Percentiles rank a stretch among this genome's conserved stretches.
Evolutionary conservation across 2,113 vertebrate genomes (phyloP).

Genomic region (Propithecus coquereli): DNA sequence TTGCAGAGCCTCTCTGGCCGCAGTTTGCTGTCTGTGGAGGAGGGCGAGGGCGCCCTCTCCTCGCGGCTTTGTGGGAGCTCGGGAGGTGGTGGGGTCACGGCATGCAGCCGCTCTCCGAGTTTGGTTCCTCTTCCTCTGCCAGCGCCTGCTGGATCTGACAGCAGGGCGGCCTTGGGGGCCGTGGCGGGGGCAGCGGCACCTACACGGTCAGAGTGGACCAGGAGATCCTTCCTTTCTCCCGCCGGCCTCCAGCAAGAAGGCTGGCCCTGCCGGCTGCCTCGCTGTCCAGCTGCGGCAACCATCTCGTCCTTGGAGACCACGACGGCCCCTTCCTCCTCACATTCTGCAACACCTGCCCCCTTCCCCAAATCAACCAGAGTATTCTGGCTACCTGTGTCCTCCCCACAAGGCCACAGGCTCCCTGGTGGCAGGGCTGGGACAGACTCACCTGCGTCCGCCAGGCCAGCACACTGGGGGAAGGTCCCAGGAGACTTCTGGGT

Average conservation of each 20-base stretch:
- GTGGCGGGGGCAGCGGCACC: background rate
- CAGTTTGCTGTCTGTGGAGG: background rate
- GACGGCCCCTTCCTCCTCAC: accelerated
- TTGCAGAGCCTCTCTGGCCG: background rate
- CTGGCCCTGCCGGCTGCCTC: background rate
- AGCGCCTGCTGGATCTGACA: accelerated
- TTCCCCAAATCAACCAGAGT: accelerated
- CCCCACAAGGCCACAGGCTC: accelerated
- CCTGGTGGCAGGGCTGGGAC: background rate
- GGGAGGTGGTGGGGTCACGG: background rate
- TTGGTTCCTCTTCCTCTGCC: too few relatives aligned
- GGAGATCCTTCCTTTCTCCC: background rate
- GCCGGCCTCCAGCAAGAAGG: background rate
- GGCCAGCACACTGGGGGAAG: accelerated
- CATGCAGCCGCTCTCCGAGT: background rate
- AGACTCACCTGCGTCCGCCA: background rate
- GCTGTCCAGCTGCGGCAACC: too few relatives aligned
- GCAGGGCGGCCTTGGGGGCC: too few relatives aligned
- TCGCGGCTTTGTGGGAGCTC: background rate
- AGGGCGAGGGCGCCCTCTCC: background rate
- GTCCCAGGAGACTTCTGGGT: background rate
- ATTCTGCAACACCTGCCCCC: accelerated
- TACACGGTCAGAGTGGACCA: accelerated
- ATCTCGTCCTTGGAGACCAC: too few relatives aligned
- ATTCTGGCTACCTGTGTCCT: background rate